phyloP scores from a whole-genome alignment of 1,140 invertebrate species.

The Wiebesia pumilae region DNA sequence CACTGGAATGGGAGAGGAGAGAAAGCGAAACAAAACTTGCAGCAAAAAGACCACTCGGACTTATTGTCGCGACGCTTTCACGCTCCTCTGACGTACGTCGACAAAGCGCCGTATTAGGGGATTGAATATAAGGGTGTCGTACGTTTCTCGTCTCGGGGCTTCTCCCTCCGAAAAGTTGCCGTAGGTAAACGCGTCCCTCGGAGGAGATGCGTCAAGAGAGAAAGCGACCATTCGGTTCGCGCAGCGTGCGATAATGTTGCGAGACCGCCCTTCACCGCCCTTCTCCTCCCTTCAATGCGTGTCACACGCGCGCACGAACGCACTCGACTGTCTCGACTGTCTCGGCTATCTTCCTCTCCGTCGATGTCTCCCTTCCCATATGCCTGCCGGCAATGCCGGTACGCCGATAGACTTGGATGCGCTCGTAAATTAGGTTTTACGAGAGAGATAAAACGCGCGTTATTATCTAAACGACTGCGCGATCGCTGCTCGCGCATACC shows the following conservation, averaged over 20 bases:
- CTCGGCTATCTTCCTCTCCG: neutral
- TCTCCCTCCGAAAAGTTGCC: neutral
- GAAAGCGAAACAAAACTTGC: neutral
- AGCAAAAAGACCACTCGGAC: constrained; percentile 27
- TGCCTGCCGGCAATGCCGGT: constrained; percentile 1
- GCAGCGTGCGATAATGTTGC: constrained; percentile 28
- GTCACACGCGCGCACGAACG: neutral
- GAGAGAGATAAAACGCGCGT: constrained; percentile 75
- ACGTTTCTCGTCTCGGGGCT: neutral
- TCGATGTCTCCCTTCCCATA: constrained; percentile 23
- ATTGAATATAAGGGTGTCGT: constrained; percentile 48
- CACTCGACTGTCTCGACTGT: neutral
- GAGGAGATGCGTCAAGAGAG: constrained; percentile 9
- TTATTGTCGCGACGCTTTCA: constrained; percentile 41
- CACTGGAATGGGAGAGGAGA: neutral
- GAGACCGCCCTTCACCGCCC: neutral
- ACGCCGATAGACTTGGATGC: constrained; percentile 57
- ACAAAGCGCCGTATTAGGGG: constrained; percentile 48
- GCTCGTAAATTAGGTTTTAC: constrained; percentile 75
- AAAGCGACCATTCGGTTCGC: constrained; percentile 30
- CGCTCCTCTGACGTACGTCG: constrained; percentile 26
- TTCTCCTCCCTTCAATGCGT: no score
- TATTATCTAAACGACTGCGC: constrained; percentile 76
- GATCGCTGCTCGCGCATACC: constrained; percentile 60
- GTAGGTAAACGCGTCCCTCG: neutral